A percentile compares a stretch with the other conserved stretches of the same genome.
These are phyloP conservation scores for Melanargia galathea DNA, from an alignment of 2,888 invertebrate genomes.

Conservation along the genomic window DNA sequence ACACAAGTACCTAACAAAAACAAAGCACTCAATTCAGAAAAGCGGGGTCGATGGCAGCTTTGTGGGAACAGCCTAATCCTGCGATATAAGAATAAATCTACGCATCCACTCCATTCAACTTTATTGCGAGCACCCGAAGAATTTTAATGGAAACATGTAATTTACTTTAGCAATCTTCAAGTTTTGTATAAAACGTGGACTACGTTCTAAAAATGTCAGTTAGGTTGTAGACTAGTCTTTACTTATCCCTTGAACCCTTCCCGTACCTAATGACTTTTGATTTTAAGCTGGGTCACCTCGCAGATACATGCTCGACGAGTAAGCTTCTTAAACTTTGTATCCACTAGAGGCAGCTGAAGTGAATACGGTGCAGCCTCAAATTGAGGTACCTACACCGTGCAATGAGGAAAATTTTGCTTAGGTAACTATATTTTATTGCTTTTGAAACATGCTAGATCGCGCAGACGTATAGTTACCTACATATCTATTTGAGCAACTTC, in stretches of 20 bases:
- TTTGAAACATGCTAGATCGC: no score
- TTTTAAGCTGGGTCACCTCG: neutral
- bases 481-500: no score
- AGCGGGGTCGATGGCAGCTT: constrained; percentile 51
- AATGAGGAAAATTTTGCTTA: no score
- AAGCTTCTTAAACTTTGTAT: no score
- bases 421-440: no score
- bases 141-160: constrained; percentile 24
- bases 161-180: constrained; percentile 17
- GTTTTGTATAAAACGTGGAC: constrained; percentile 2
- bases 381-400: no score
- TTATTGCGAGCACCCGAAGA: constrained; percentile 25
- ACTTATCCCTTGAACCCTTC: neutral
- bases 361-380: no score
- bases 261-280: neutral
- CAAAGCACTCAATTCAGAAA: constrained; percentile 56
- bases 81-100: constrained; percentile 55
- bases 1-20: constrained; percentile 54
- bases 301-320: neutral
- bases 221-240: neutral
- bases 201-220: neutral
- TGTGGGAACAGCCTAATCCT: constrained; percentile 54
- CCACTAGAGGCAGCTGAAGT: no score
- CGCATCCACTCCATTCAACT: constrained; percentile 44
- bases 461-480: no score